A percentile compares a stretch with the other conserved stretches of the same genome.
phyloP scores from a whole-genome alignment of 2,888 invertebrate genomes.

The Tyria jacobaeae region DNA sequence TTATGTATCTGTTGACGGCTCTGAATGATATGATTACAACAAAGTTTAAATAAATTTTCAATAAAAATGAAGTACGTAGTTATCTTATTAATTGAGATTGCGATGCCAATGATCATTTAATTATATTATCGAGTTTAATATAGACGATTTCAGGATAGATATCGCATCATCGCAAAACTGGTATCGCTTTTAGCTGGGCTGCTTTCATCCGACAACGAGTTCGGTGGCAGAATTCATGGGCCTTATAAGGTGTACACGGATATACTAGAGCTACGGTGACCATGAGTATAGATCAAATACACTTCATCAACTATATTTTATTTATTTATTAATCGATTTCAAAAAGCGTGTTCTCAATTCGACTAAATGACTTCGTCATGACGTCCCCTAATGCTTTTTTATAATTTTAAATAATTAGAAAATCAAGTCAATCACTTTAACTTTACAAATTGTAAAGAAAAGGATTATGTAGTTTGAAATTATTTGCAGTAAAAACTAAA shows the following conservation, averaged over 20 bases:
- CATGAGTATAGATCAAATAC: slow-evolving; percentile 31
- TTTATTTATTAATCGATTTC: too few relatives aligned
- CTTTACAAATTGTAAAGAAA: too few relatives aligned
- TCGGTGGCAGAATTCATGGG: slow-evolving; percentile 71
- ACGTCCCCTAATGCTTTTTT: too few relatives aligned
- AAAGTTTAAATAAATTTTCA: slow-evolving; percentile 5
- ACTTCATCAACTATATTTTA: background rate
- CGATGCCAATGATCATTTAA: slow-evolving; percentile 23
- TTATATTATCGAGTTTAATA: slow-evolving; percentile 24
- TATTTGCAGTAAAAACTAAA: too few relatives aligned
- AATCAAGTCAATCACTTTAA: too few relatives aligned
- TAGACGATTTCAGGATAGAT: slow-evolving; percentile 38
- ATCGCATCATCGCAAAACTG: slow-evolving; percentile 47
- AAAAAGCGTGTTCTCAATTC: too few relatives aligned
- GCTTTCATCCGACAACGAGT: slow-evolving; percentile 77
- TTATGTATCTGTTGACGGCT: slow-evolving; percentile 4
- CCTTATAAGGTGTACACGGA: slow-evolving; percentile 73
- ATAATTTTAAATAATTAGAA: too few relatives aligned
- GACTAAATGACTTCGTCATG: too few relatives aligned
- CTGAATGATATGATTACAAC: background rate
- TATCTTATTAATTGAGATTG: slow-evolving; percentile 5
- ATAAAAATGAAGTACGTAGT: slow-evolving; percentile 4
- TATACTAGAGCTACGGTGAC: slow-evolving; percentile 58
- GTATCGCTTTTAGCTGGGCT: slow-evolving; percentile 70
- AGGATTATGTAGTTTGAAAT: too few relatives aligned